These are phyloP conservation scores for Acleris literana DNA, from an alignment of 2,888 invertebrate species.

Conservation along the genomic window DNA sequence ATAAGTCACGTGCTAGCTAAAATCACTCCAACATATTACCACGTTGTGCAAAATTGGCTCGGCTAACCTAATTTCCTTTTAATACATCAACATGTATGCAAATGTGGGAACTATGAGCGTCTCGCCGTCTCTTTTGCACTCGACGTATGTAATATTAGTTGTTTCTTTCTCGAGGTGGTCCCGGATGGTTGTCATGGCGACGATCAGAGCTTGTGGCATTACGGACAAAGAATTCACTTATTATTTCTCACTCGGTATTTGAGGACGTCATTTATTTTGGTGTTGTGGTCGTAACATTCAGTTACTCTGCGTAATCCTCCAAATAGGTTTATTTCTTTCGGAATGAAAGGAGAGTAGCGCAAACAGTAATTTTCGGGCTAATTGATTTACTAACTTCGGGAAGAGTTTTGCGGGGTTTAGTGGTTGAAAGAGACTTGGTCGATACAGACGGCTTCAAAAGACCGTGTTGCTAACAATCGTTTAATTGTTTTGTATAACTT, in stretches of 20 bases:
- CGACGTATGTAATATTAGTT: constrained; percentile 9
- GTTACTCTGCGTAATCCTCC: neutral
- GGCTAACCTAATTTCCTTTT: constrained; percentile 51
- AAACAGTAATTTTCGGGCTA: constrained; percentile 33
- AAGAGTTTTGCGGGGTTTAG: constrained; percentile 15
- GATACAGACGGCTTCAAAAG: neutral
- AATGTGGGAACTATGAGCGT: constrained; percentile 36
- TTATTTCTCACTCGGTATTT: constrained; percentile 10
- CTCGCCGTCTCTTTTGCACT: constrained; percentile 23
- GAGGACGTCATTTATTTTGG: constrained; percentile 5
- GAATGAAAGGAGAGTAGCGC: constrained; percentile 15
- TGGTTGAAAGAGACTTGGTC: constrained; percentile 18
- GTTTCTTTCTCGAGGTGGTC: constrained; percentile 34
- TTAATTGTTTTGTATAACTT: too few species aligned
- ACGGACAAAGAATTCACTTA: constrained; percentile 39
- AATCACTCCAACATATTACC: constrained; percentile 36
- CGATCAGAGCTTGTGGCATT: constrained; percentile 33
- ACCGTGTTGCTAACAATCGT: neutral
- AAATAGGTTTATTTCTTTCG: constrained; percentile 13
- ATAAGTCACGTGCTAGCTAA: constrained; percentile 31
- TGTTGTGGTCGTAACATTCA: neutral
- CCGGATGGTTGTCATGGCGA: constrained; percentile 44
- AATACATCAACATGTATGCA: constrained; percentile 45
- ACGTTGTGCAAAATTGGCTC: constrained; percentile 37
- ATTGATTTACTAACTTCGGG: constrained; percentile 38